Conservation (phyloP, 92 coral and sea anemone species). For the Actinernus sp. region DNA sequence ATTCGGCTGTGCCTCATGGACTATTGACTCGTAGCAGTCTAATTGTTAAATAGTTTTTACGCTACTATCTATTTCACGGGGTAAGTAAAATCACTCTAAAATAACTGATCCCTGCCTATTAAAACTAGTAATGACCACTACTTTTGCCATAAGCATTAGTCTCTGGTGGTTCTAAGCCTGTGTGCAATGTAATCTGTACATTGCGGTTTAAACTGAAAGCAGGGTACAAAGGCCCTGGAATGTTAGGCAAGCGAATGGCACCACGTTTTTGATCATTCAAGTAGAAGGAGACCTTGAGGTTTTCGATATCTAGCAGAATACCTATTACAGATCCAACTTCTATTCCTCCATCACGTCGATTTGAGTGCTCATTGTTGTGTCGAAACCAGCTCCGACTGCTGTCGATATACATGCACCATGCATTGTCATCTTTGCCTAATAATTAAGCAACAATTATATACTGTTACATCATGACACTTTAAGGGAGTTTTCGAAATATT, state of each 20-base stretch:
- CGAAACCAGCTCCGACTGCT: constrained; percentile 99
- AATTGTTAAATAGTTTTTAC: too few species aligned
- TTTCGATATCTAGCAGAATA: constrained; percentile 73
- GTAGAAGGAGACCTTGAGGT: constrained; percentile 84
- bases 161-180: constrained; percentile 95
- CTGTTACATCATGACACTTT: too few species aligned
- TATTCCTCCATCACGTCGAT: constrained; percentile 96
- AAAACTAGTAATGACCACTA: too few species aligned
- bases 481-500: too few species aligned
- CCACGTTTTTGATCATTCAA: constrained; percentile 95
- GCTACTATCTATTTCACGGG: too few species aligned
- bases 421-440: constrained; percentile 80
- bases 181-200: constrained; percentile 88
- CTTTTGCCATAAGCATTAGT: constrained; percentile 1
- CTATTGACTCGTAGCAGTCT: too few species aligned
- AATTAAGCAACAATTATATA: background rate
- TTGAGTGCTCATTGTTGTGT: constrained; percentile 94
- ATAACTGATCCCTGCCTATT: too few species aligned
- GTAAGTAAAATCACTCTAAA: too few species aligned
- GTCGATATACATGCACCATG: constrained; percentile 99
- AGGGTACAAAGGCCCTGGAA: constrained; percentile 81
- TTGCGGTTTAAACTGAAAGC: constrained; percentile 97
- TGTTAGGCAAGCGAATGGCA: constrained; percentile 73
- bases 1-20: too few species aligned
- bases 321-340: constrained; percentile 95